Evolutionary conservation across 1,140 invertebrate genomes (phyloP).

Genomic region (Drosophila sp.): DNA sequence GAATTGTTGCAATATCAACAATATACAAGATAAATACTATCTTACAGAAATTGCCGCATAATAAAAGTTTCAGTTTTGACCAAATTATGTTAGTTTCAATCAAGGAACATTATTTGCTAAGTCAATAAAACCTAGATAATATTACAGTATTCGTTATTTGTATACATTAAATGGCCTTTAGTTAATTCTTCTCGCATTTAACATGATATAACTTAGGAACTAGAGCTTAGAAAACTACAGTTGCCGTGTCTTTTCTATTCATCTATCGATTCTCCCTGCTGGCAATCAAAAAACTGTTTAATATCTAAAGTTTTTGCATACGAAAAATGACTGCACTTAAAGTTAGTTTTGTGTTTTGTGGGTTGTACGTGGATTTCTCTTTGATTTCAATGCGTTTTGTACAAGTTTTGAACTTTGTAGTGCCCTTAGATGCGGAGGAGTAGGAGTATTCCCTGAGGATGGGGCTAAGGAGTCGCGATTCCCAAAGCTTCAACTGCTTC

Average conservation of each 20-base stretch:
- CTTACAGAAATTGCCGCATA: too few relatives aligned
- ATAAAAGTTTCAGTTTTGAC: too few relatives aligned
- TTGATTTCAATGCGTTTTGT: conserved; percentile 69
- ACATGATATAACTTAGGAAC: conserved; percentile 23
- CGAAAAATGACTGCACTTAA: too few relatives aligned
- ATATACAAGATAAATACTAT: too few relatives aligned
- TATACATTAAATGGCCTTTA: conserved; percentile 56
- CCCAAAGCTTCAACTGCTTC: conserved; percentile 16
- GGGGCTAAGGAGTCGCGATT: background rate
- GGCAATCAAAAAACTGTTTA: background rate
- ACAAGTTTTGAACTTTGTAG: conserved; percentile 71
- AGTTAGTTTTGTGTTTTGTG: conserved; percentile 27
- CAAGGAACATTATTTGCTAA: too few relatives aligned
- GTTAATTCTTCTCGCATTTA: conserved; percentile 37
- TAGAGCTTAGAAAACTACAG: conserved; percentile 17
- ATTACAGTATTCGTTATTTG: background rate
- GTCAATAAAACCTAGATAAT: too few relatives aligned
- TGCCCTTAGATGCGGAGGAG: conserved; percentile 11
- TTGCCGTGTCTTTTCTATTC: background rate
- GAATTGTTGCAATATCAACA: too few relatives aligned
- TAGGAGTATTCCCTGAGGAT: background rate
- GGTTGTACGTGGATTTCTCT: conserved; percentile 59
- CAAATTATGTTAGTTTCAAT: too few relatives aligned
- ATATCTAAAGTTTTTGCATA: conserved; percentile 65
- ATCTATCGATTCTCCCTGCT: background rate